Evolutionary conservation across 2,113 vertebrate species (phyloP).

Genomic region (Platichthys stellatus): DNA sequence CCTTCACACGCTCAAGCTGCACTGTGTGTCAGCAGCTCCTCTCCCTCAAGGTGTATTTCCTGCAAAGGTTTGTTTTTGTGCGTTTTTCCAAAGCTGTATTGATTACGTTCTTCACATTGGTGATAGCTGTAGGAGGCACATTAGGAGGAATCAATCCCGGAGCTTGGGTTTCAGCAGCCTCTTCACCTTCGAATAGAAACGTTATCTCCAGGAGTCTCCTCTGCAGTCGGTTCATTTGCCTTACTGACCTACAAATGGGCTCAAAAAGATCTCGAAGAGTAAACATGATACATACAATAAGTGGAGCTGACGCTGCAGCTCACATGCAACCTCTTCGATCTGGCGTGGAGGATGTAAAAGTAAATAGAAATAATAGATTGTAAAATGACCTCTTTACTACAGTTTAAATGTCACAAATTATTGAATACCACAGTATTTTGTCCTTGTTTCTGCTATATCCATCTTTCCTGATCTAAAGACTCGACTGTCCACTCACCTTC

Average conservation of each 20-base stretch:
- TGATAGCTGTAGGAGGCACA: background rate
- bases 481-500: conserved; percentile 39
- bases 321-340: background rate
- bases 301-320: conserved; percentile 3
- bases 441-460: conserved; percentile 21
- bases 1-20: background rate
- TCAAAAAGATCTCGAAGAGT: background rate
- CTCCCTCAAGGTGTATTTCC: conserved; percentile 40
- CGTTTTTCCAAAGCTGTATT: conserved; percentile 28
- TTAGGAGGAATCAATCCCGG: conserved; percentile 36
- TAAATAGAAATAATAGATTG: background rate
- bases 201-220: background rate
- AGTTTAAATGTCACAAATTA: background rate
- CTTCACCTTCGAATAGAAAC: background rate
- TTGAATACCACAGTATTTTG: background rate
- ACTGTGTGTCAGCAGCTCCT: conserved; percentile 30
- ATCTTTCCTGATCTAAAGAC: conserved; percentile 29
- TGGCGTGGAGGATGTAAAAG: background rate
- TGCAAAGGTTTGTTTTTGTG: conserved; percentile 31
- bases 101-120: conserved; percentile 28
- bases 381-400: too few relatives aligned
- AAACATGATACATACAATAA: conserved; percentile 13
- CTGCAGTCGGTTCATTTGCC: conserved; percentile 7
- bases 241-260: conserved; percentile 30
- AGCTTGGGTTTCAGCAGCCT: conserved; percentile 38